Evolutionary conservation across 2,113 vertebrate species (phyloP).

Genomic region (Trinectes maculatus): DNA sequence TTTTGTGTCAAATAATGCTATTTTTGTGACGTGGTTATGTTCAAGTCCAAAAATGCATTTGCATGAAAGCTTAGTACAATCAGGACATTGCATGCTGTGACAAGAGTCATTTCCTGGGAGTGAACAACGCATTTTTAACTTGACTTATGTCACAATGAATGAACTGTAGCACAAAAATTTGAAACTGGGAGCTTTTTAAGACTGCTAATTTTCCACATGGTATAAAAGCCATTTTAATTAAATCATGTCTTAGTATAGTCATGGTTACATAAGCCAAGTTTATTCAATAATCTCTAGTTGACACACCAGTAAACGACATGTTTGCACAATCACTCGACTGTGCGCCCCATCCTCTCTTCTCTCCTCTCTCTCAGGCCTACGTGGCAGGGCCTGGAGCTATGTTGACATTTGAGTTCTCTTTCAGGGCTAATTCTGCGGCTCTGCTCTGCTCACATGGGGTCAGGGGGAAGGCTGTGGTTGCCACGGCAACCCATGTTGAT

Average conservation of each 20-base stretch:
- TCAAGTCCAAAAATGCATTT: background rate
- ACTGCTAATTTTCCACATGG: background rate
- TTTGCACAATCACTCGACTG: constrained; percentile 26
- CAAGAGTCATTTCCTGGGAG: background rate
- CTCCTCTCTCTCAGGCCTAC: constrained; percentile 51
- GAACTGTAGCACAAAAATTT: too few species aligned
- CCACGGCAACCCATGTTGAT: constrained; percentile 77
- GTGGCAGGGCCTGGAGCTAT: constrained; percentile 74
- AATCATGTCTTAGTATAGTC: background rate
- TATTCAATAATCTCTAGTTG: background rate
- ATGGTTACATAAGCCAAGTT: background rate
- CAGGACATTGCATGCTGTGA: background rate
- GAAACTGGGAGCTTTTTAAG: too few species aligned
- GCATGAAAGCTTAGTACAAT: background rate
- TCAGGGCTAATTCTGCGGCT: constrained; percentile 77
- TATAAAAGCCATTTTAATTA: background rate
- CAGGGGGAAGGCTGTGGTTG: constrained; percentile 71
- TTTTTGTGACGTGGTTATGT: background rate
- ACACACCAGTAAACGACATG: constrained; percentile 21
- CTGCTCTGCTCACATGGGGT: constrained; percentile 78
- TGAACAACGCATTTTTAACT: background rate
- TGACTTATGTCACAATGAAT: too few species aligned
- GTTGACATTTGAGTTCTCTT: constrained; percentile 78
- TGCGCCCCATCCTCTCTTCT: constrained; percentile 33
- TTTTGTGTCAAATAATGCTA: background rate